These are phyloP conservation scores for Sylvilagus floridanus DNA, from an alignment of 2,797 vertebrate species.

Conservation along the genomic window DNA sequence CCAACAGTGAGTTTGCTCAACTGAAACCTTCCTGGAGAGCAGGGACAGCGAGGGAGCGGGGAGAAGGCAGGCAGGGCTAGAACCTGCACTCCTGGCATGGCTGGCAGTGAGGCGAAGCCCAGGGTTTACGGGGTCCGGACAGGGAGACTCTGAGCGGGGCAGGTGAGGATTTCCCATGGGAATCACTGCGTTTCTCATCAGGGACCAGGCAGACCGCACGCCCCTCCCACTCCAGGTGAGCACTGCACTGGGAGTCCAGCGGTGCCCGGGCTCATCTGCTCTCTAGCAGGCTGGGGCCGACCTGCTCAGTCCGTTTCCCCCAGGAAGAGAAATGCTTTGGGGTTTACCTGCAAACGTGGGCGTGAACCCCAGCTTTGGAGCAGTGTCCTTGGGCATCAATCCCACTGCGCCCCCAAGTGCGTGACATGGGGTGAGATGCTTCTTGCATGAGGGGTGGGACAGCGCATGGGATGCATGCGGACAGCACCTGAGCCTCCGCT, in stretches of 20 bases:
- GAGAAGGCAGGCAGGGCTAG: background rate
- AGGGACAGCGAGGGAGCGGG: background rate
- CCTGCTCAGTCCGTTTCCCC: background rate
- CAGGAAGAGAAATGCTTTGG: background rate
- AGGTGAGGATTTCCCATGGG: background rate
- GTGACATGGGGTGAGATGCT: background rate
- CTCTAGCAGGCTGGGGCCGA: background rate
- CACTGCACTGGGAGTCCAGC: background rate
- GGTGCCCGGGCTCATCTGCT: background rate
- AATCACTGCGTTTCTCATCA: background rate
- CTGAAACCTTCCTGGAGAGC: background rate
- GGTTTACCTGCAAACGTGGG: background rate
- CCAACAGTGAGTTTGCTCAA: background rate
- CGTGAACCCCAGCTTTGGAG: background rate
- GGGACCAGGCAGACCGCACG: background rate
- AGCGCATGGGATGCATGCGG: background rate
- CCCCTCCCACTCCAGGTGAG: background rate
- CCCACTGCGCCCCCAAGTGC: background rate
- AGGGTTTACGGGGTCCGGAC: too few relatives aligned
- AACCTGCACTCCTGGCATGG: accelerated
- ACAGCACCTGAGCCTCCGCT: accelerated
- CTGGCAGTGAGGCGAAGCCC: accelerated
- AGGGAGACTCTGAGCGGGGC: background rate
- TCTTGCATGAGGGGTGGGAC: background rate
- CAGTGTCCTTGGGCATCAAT: background rate